These are phyloP conservation scores for Cavia porcellus DNA, from an alignment of 2,113 vertebrate genomes.

Conservation along the genomic window DNA sequence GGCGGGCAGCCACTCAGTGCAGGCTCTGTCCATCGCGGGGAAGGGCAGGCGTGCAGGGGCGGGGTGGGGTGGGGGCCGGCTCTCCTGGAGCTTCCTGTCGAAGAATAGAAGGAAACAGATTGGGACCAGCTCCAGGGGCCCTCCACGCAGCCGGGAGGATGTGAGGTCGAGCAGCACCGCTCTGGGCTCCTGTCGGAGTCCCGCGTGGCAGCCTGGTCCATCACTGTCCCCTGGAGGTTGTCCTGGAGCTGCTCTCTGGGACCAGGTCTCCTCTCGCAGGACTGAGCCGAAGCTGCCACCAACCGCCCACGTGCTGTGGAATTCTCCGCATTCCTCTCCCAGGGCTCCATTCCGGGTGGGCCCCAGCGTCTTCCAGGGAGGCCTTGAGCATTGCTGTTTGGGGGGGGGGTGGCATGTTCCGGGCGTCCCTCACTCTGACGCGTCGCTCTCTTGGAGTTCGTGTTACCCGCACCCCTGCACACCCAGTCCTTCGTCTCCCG, in stretches of 20 bases:
- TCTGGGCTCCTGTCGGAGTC: neutral
- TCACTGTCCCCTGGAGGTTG: neutral
- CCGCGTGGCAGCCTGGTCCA: neutral
- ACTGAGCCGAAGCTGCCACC: neutral
- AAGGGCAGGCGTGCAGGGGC: conserved; percentile 81
- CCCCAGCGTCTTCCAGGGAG: neutral
- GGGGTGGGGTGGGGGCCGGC: conserved; percentile 78
- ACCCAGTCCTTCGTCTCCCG: neutral
- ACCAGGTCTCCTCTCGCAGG: neutral
- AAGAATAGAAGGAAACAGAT: conserved; percentile 94
- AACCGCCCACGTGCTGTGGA: neutral
- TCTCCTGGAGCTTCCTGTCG: conserved; percentile 90
- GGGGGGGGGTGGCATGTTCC: neutral
- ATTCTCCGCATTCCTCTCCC: conserved; percentile 58
- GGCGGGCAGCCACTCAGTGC: neutral
- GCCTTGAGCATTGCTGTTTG: neutral
- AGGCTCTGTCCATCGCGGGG: conserved; percentile 85
- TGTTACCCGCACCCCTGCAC: neutral
- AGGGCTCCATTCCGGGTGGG: neutral
- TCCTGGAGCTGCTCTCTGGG: neutral
- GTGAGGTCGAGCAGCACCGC: conserved; percentile 66
- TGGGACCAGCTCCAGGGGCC: conserved; percentile 85
- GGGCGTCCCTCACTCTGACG: neutral
- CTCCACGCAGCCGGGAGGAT: conserved; percentile 83
- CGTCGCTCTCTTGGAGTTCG: neutral